phyloP scores from a whole-genome alignment of 23 tunicate species.

The Clavelina lepadiformis region DNA sequence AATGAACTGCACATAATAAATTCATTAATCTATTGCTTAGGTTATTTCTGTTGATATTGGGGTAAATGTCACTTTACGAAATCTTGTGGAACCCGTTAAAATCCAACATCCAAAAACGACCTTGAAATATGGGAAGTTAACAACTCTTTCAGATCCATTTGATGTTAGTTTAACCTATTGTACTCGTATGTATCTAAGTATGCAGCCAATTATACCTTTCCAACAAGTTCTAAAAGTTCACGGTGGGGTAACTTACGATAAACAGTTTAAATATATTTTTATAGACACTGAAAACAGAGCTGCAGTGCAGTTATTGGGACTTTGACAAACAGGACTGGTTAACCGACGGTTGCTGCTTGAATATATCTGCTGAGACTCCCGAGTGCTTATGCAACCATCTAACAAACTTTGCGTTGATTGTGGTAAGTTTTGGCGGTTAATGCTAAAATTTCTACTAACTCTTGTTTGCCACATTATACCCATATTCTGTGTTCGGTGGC shows the following conservation, averaged over 20 bases:
- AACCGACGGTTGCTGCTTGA: constrained; percentile 20
- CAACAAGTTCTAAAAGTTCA: too few relatives aligned
- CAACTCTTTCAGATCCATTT: neutral
- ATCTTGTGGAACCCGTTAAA: constrained; percentile 6
- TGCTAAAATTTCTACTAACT: neutral
- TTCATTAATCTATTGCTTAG: neutral
- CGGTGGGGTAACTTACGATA: too few relatives aligned
- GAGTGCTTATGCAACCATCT: constrained; percentile 31
- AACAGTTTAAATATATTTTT: too few relatives aligned
- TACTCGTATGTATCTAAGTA: too few relatives aligned
- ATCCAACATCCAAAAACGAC: constrained; percentile 6
- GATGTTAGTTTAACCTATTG: neutral
- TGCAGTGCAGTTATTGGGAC: constrained; percentile 29
- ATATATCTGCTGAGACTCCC: neutral
- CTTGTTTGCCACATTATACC: neutral
- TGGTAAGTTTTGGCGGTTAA: constrained; percentile 28
- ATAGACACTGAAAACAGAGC: neutral
- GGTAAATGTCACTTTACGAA: neutral
- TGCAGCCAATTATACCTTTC: too few relatives aligned
- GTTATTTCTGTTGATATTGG: constrained; percentile 21
- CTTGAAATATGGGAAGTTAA: neutral
- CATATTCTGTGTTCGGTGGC: too few relatives aligned
- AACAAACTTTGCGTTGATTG: constrained; percentile 31
- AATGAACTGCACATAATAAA: neutral
- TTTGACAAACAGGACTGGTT: constrained; percentile 8